Conservation (phyloP, 2,113 vertebrate genomes). For the Calidris pygmaea region DNA sequence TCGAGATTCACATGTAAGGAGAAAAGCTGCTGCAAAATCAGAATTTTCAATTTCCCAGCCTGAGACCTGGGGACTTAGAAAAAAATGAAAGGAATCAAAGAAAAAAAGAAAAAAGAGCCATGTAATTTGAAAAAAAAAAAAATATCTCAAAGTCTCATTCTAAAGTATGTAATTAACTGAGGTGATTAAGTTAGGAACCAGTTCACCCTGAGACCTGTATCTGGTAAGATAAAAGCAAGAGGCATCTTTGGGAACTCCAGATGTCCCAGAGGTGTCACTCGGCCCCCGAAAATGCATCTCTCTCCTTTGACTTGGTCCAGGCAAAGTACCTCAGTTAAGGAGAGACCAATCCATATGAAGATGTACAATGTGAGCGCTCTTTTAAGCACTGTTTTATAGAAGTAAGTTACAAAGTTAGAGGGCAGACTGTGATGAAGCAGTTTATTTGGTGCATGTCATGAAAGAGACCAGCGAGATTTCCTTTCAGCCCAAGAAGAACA, state of each 20-base stretch:
- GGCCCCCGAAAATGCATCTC: not conserved
- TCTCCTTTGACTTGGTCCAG: not conserved
- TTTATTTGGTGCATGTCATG: not conserved
- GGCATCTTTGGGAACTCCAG: not conserved
- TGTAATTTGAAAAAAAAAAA: not conserved
- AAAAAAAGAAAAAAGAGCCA: too few species aligned
- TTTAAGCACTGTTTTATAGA: not conserved
- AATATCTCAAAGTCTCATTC: not conserved
- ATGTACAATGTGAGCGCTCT: fast-evolving
- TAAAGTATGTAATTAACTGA: not conserved
- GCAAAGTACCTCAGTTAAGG: not conserved
- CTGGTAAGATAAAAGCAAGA: not conserved
- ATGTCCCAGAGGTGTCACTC: not conserved
- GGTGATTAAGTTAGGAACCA: not conserved
- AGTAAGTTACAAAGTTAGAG: not conserved
- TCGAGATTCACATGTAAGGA: not conserved
- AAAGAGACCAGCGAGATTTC: not conserved
- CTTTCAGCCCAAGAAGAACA: not conserved
- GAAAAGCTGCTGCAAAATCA: not conserved
- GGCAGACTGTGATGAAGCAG: not conserved
- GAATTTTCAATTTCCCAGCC: not conserved
- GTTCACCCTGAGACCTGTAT: not conserved
- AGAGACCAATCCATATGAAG: not conserved
- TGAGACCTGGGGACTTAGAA: not conserved
- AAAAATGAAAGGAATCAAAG: not conserved